Base-by-base conservation (phyloP, 2,888 invertebrate genomes). In the Hypena proboscidalis region DNA sequence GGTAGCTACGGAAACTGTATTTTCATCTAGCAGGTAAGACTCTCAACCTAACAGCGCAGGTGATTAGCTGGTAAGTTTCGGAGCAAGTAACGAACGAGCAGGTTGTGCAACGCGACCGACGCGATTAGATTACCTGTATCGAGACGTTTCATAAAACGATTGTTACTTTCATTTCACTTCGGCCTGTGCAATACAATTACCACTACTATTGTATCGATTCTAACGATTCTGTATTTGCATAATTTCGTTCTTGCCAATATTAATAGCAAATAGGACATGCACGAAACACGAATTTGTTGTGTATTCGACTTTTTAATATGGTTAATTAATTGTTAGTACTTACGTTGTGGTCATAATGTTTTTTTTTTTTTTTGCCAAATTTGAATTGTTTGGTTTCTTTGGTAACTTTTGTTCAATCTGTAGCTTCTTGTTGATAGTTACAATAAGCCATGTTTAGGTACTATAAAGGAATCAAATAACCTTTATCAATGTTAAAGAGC, bases 141-240 rank as follows among this genome's bases (percentile, higher is more conserved):
- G 73, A 83, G 83, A 81, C 73, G 80, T 83, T 85, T 85, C 82
- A 85, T 84, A 80, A 81, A 83, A 74, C 77, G 77, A 83, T 85
- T 85, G 85, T 83, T 85, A 83, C 85, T 88, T 88, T 87, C 86
- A 81, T 86, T 87, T 81, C 73, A 70, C 63, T 57, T 53, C 37
- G 60, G 66, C 51, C 68, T 60, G 59, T 74, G 78, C 76, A 78
- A 78, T 75, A 59, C 72, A 66, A 60, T 69, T 70, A 70, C 74
- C 58, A 53, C 58, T 59, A 50, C 64, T 34, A 59, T 46, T 53
- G 49, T 57, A 50, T 56, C 36, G 30, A 38, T 54, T 43, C 34
- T 33, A 41, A 38, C 31, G 26, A 48, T 45, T 47, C 42, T 39
- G 39, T 34, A 39, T 40, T 49, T 40, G 37, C 37, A 26, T 20